These are phyloP conservation scores for Diploptera punctata DNA, from an alignment of 2,888 invertebrate genomes.

Conservation along the genomic window DNA sequence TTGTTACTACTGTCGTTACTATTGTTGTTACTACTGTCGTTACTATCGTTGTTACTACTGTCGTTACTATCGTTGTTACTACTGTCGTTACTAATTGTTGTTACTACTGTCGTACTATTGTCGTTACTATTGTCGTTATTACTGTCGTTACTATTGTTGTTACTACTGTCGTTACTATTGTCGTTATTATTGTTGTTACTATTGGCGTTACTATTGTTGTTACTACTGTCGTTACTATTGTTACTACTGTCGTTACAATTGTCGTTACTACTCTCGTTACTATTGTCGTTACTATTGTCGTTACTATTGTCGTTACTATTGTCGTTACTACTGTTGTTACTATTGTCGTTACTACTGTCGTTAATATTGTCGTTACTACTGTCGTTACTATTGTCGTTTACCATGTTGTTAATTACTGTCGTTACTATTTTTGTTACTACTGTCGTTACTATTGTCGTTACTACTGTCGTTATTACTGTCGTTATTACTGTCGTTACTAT, in stretches of 20 bases:
- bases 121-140: not conserved
- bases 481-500: conserved; percentile 3
- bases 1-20: not conserved
- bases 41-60: not conserved
- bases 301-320: not conserved
- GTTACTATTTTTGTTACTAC: too few species aligned
- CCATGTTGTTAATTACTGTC: too few species aligned
- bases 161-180: not conserved
- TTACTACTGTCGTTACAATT: not conserved
- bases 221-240: not conserved
- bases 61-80: not conserved
- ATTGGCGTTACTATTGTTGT: too few species aligned
- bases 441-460: not conserved
- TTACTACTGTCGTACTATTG: too few species aligned
- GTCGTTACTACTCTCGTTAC: too few species aligned
- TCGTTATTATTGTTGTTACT: not conserved
- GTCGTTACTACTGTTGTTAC: not conserved
- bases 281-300: too few species aligned
- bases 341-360: not conserved
- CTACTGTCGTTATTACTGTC: not conserved
- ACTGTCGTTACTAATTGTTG: too few species aligned
- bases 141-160: not conserved
- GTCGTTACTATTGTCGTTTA: not conserved
- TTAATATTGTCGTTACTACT: not conserved
- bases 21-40: not conserved